These are phyloP conservation scores for Ophion obscuratus DNA, from an alignment of 2,888 invertebrate genomes.

Conservation along the genomic window DNA sequence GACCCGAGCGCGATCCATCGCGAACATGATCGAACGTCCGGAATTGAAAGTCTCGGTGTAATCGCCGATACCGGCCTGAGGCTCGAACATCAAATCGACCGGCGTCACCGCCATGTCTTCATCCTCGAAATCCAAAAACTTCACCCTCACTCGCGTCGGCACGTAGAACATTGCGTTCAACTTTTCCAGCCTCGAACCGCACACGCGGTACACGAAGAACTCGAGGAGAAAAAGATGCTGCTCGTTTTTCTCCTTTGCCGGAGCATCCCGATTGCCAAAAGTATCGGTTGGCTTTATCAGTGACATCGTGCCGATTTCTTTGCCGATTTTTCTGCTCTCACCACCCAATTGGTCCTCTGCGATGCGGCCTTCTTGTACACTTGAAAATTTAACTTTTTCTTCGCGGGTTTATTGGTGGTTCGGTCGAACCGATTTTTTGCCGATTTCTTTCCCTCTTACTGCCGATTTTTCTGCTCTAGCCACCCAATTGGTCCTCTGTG, in stretches of 20 bases:
- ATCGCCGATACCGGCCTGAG: slow-evolving; percentile 78
- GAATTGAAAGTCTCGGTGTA: slow-evolving; percentile 84
- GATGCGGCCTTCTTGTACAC: no score
- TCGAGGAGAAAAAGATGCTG: slow-evolving; percentile 86
- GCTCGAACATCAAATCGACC: slow-evolving; percentile 77
- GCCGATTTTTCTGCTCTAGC: neutral
- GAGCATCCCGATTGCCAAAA: slow-evolving; percentile 56
- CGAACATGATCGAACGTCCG: slow-evolving; percentile 88
- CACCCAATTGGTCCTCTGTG: neutral
- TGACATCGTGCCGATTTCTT: slow-evolving; percentile 31
- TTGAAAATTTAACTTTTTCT: no score
- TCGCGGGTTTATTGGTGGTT: no score
- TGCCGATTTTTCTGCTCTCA: neutral
- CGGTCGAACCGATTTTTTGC: neutral
- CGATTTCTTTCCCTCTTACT: neutral
- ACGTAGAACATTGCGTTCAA: slow-evolving; percentile 80
- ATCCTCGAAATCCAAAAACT: slow-evolving; percentile 87
- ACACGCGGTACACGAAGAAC: slow-evolving; percentile 86
- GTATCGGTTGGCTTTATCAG: slow-evolving; percentile 50
- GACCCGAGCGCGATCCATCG: slow-evolving; percentile 86
- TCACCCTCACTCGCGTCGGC: slow-evolving; percentile 86
- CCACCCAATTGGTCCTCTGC: no score
- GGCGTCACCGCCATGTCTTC: slow-evolving; percentile 81
- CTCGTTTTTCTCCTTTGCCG: slow-evolving; percentile 61
- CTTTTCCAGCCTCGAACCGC: slow-evolving; percentile 75